Conservation (phyloP, 2,113 vertebrate genomes). For the Prolemur simus region DNA sequence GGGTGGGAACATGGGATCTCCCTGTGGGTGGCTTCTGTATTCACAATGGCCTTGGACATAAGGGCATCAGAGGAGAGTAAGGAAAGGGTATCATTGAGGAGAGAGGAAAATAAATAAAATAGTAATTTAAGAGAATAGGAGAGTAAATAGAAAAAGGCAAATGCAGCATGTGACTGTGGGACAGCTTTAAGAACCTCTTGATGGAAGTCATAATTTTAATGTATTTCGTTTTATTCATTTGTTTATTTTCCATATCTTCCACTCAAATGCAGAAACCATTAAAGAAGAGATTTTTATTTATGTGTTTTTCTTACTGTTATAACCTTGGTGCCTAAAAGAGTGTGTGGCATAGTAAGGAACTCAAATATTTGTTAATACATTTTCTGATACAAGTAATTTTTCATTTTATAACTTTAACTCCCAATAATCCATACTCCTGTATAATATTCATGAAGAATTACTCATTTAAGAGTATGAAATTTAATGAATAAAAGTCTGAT, state of each 20-base stretch:
- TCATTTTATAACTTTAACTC: not conserved
- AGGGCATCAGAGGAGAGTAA: not conserved
- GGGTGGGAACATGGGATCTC: not conserved
- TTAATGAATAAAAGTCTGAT: not conserved
- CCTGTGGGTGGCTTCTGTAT: not conserved
- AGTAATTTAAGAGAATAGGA: not conserved
- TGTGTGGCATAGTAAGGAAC: not conserved
- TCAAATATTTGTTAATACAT: not conserved
- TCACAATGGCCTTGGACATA: not conserved
- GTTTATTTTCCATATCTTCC: not conserved
- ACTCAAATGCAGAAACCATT: not conserved
- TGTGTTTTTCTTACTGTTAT: not conserved
- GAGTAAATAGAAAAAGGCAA: not conserved
- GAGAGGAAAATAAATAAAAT: not conserved
- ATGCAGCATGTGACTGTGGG: not conserved
- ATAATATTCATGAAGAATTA: not conserved
- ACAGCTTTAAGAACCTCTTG: not conserved
- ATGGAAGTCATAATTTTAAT: not conserved
- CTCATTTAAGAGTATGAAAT: not conserved
- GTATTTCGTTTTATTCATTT: not conserved
- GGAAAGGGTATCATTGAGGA: not conserved
- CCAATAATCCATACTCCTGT: not conserved
- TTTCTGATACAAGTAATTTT: not conserved
- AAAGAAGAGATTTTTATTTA: not conserved
- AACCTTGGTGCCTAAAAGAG: not conserved